A percentile compares a stretch with the other conserved stretches of the same genome.
Evolutionary conservation across 2,797 vertebrate species (phyloP).

Genomic region (Lithobates sylvaticus): DNA sequence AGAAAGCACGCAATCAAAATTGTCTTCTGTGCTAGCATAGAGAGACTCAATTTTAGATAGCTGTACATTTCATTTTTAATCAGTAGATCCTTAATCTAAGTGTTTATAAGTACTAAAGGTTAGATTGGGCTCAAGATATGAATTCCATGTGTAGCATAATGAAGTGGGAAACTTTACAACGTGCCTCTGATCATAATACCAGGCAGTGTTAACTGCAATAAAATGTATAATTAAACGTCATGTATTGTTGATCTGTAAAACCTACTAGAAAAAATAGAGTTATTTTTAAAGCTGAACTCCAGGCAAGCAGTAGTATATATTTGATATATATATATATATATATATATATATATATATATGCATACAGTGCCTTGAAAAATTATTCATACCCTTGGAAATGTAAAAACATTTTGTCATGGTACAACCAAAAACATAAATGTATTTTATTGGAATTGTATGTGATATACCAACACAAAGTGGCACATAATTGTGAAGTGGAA

Average conservation of each 20-base stretch:
- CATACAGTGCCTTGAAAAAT: too few relatives aligned
- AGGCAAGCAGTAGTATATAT: not conserved
- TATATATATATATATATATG: too few relatives aligned
- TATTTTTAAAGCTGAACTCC: not conserved
- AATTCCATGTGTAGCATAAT: conserved; percentile 58
- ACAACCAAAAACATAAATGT: too few relatives aligned
- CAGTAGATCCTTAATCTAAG: conserved; percentile 60
- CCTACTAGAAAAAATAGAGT: not conserved
- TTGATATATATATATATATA: too few relatives aligned
- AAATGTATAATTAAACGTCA: conserved; percentile 37
- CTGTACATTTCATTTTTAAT: conserved; percentile 61
- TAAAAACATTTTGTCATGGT: too few relatives aligned
- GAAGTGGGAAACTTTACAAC: conserved; percentile 60
- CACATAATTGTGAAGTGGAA: too few relatives aligned
- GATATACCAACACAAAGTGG: too few relatives aligned
- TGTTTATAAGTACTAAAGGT: conserved; percentile 62
- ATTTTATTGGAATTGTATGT: too few relatives aligned
- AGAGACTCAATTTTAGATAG: conserved; percentile 58
- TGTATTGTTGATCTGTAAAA: conserved; percentile 30
- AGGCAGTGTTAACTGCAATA: conserved; percentile 42
- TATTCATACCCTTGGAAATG: too few relatives aligned
- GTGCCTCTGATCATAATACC: conserved; percentile 52
- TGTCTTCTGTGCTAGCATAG: conserved; percentile 45
- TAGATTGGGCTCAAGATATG: conserved; percentile 61
- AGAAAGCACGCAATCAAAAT: conserved; percentile 57